These are phyloP conservation scores for Aromia moschata DNA, from an alignment of 2,888 invertebrate genomes.

Conservation along the genomic window DNA sequence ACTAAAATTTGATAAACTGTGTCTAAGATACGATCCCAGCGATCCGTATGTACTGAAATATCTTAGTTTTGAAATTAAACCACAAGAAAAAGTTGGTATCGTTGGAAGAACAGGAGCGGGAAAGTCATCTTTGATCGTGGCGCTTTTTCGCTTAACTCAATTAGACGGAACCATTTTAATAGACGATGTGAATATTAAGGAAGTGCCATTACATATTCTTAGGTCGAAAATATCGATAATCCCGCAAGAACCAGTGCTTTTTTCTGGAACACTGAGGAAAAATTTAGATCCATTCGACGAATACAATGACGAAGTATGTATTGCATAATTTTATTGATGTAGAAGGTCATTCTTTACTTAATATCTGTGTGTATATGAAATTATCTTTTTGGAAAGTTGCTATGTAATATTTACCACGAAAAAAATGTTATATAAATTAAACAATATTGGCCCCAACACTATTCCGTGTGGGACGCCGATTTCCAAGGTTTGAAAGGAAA, in stretches of 20 bases:
- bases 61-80: conserved; percentile 69
- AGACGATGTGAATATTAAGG: conserved; percentile 76
- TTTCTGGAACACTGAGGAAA: conserved; percentile 85
- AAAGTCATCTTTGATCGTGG: conserved; percentile 78
- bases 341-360: too few relatives aligned
- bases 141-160: conserved; percentile 81
- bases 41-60: conserved; percentile 79
- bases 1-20: conserved; percentile 74
- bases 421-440: too few relatives aligned
- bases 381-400: too few relatives aligned
- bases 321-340: not conserved
- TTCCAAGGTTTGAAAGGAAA: too few relatives aligned
- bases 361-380: not conserved
- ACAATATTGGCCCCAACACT: too few relatives aligned
- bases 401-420: too few relatives aligned
- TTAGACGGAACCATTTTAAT: conserved; percentile 81
- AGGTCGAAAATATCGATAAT: conserved; percentile 83
- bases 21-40: conserved; percentile 74
- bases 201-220: conserved; percentile 76
- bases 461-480: too few relatives aligned
- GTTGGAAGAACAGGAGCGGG: conserved; percentile 87
- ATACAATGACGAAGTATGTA: conserved; percentile 71
- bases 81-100: conserved; percentile 78
- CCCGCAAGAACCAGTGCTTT: conserved; percentile 85
- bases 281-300: conserved; percentile 91